phyloP scores from a whole-genome alignment of 2,888 invertebrate species.

The Cetonia aurata region DNA sequence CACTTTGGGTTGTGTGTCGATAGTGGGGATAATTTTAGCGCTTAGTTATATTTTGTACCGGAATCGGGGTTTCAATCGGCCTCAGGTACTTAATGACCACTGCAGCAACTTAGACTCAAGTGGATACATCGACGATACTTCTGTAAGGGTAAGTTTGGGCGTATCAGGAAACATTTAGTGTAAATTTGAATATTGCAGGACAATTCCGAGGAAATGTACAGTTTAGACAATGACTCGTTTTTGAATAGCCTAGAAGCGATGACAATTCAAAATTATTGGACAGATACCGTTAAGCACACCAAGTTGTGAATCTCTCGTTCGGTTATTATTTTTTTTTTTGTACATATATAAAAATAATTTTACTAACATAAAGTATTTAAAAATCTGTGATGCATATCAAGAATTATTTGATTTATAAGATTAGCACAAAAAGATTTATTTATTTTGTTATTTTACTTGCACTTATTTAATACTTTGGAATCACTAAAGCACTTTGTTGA shows the following conservation, averaged over 20 bases:
- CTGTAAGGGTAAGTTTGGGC: constrained; percentile 77
- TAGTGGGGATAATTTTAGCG: constrained; percentile 75
- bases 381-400: constrained; percentile 66
- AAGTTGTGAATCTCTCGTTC: constrained; percentile 74
- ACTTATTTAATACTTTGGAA: not conserved
- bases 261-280: constrained; percentile 96
- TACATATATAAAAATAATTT: constrained; percentile 29
- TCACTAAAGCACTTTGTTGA: not conserved
- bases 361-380: constrained; percentile 59
- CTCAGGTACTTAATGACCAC: constrained; percentile 84
- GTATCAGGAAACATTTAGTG: constrained; percentile 28
- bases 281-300: constrained; percentile 90
- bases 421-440: not conserved
- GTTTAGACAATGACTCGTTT: constrained; percentile 94
- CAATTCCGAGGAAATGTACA: constrained; percentile 94
- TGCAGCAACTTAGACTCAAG: constrained; percentile 89
- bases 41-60: constrained; percentile 78
- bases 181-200: constrained; percentile 74
- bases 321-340: not conserved
- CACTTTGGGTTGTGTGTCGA: constrained; percentile 75
- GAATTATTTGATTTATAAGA: constrained; percentile 44
- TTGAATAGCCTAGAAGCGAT: constrained; percentile 93
- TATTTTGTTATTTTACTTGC: not conserved
- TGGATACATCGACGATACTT: constrained; percentile 89
- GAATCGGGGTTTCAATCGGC: constrained; percentile 82